Evolutionary conservation across 23 tunicate species (phyloP), one percentile per base, ranked within the genome.

Genomic region (Halocynthia roretzi): DNA sequence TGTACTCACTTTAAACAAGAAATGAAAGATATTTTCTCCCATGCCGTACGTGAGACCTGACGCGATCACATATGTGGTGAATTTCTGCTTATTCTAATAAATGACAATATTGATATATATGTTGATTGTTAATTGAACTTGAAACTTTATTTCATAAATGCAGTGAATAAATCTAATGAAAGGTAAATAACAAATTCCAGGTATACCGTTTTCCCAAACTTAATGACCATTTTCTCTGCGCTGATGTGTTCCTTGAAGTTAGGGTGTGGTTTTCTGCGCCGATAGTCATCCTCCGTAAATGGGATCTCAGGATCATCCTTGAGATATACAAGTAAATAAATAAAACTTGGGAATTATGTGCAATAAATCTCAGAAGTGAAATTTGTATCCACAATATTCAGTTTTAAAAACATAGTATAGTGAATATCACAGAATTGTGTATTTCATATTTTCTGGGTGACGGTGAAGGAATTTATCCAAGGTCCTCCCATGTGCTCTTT

Each of bases 261-360:
- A 19, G 94, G 90, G 77, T 84, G 97, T 6, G 88, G 84, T 85
- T 84, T 68, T 11, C 95, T 73, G 71, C 94, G 71, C 53, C 99
- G 72, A 81, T 88, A 94, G 53, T 94, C 99, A 78, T 94, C 99
- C 71, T 94, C 99, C 22, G 99, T 94, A 64, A 94, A 94, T 58
- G 99, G 99, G 54, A 94, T 94, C 61, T 94, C 99, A 0, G 99
- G 87, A 65, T 94, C 99, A 70, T 94, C 99, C 98, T 92, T 56
- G 19, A 70, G 15, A 74, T 31, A 31, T 31, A 4, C 44, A 31
- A 31, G 44, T 1, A 4, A 31, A 31, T 31, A 31, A 31, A 31
- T 31, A 58, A 58, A 58, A 58, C 17, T 58, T 58, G 64, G 4
- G 4, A 15, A 58, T 58, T 4, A 31, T 31, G 44, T 31, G 1